These are phyloP conservation scores for Lepidurus couesii DNA, from an alignment of 1,140 invertebrate genomes.

Conservation along the genomic window DNA sequence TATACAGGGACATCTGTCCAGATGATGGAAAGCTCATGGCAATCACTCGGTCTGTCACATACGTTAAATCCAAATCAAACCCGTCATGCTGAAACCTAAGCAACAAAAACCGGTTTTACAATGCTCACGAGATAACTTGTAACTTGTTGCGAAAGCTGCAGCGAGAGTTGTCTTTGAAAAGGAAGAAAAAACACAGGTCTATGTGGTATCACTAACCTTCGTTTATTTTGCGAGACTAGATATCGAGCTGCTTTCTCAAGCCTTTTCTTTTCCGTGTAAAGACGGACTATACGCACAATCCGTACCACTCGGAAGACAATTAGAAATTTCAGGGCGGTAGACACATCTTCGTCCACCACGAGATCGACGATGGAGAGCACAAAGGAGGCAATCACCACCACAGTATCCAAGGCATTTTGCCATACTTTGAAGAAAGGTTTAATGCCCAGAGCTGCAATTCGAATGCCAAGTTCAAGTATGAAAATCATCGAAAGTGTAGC, in stretches of 20 bases:
- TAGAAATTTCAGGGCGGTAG: constrained; percentile 35
- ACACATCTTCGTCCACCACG: constrained; percentile 39
- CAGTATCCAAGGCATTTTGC: constrained; percentile 48
- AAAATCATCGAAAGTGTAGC: constrained; percentile 38
- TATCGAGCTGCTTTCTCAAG: constrained; percentile 48
- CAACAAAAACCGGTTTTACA: neutral
- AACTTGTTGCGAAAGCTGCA: no score
- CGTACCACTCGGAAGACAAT: constrained; percentile 44
- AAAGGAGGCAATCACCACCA: constrained; percentile 48
- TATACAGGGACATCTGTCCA: constrained; percentile 52
- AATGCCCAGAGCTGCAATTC: constrained; percentile 42
- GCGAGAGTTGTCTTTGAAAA: no score
- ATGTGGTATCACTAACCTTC: constrained; percentile 40
- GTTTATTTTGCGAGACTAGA: constrained; percentile 55
- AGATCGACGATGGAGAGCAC: constrained; percentile 46
- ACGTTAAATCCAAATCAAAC: constrained; percentile 57
- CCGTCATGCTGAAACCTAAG: constrained; percentile 49
- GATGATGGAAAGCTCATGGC: constrained; percentile 59
- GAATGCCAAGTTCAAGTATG: constrained; percentile 44
- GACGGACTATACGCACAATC: constrained; percentile 46
- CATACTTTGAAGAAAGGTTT: constrained; percentile 45
- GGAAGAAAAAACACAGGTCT: neutral
- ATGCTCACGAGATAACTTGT: no score
- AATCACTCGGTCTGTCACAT: constrained; percentile 54
- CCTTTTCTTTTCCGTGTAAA: constrained; percentile 47